Evolutionary conservation across 1,140 invertebrate species (phyloP).

Genomic region (Procambarus clarkii): DNA sequence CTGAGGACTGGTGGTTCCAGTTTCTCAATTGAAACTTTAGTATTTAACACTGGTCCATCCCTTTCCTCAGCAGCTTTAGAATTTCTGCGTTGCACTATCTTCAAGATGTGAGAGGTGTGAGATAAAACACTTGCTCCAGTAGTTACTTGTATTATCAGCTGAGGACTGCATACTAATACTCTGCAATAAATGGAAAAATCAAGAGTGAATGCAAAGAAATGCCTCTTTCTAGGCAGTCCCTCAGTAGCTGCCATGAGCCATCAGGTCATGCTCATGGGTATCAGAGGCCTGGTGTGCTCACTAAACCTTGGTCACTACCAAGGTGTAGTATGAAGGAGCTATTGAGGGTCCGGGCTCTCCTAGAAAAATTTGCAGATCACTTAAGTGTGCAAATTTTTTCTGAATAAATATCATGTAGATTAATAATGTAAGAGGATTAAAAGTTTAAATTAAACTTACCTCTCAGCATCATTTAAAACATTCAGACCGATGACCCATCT

Average conservation of each 20-base stretch:
- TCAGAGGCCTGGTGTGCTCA: no score
- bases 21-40: slow-evolving; percentile 24
- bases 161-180: slow-evolving; percentile 7
- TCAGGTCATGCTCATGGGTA: no score
- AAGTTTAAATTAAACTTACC: slow-evolving; percentile 1
- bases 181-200: background rate
- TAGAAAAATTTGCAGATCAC: no score
- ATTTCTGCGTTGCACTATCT: slow-evolving; percentile 7
- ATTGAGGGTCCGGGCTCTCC: no score
- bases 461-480: slow-evolving; percentile 26
- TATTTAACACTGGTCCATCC: background rate
- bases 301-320: no score
- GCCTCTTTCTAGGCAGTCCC: no score
- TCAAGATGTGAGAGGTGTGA: background rate
- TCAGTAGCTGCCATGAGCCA: no score
- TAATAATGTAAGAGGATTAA: no score
- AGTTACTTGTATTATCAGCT: background rate
- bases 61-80: background rate
- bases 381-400: no score
- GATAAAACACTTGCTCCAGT: slow-evolving; percentile 5
- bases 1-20: slow-evolving; percentile 47
- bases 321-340: no score
- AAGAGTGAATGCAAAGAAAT: no score
- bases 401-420: no score
- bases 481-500: slow-evolving; percentile 56